Percentiles rank a stretch among this genome's conserved stretches.
These are phyloP conservation scores for Ophioninae sp. DNA, from an alignment of 2,888 invertebrate genomes.

Conservation along the genomic window DNA sequence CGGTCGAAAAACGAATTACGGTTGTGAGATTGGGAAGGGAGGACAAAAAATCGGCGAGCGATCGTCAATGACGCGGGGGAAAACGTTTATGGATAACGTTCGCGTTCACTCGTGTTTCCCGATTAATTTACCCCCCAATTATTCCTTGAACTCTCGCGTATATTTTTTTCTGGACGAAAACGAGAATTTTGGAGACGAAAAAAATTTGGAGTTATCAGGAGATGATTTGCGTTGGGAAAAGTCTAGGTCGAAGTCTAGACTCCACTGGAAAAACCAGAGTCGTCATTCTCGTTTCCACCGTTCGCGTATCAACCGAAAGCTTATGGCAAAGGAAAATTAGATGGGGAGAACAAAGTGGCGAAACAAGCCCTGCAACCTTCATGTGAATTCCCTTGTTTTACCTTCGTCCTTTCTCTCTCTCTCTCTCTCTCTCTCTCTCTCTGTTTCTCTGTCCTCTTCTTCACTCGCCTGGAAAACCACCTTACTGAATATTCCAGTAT, in stretches of 20 bases:
- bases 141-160: no score
- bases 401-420: not conserved
- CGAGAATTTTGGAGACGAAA: not conserved
- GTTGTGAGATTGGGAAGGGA: not conserved
- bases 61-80: slow-evolving; percentile 18
- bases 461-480: slow-evolving; percentile 9
- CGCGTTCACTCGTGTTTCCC: slow-evolving; percentile 43
- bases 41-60: slow-evolving; percentile 12
- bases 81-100: slow-evolving; percentile 1
- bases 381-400: slow-evolving; percentile 20
- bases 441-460: not conserved
- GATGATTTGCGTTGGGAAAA: slow-evolving; percentile 34
- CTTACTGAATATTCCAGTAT: slow-evolving; percentile 24
- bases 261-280: not conserved
- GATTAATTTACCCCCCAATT: slow-evolving; percentile 43
- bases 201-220: slow-evolving; percentile 16
- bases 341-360: slow-evolving; percentile 27
- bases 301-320: slow-evolving; percentile 3
- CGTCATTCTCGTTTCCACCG: not conserved
- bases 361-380: slow-evolving; percentile 20
- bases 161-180: no score
- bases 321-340: slow-evolving; percentile 33
- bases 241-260: not conserved
- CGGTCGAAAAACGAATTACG: not conserved
- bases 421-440: not conserved